A percentile compares a stretch with the other conserved stretches of the same genome.
Evolutionary conservation across 2,797 vertebrate species (phyloP).

Genomic region (Gadopsis marmoratus): DNA sequence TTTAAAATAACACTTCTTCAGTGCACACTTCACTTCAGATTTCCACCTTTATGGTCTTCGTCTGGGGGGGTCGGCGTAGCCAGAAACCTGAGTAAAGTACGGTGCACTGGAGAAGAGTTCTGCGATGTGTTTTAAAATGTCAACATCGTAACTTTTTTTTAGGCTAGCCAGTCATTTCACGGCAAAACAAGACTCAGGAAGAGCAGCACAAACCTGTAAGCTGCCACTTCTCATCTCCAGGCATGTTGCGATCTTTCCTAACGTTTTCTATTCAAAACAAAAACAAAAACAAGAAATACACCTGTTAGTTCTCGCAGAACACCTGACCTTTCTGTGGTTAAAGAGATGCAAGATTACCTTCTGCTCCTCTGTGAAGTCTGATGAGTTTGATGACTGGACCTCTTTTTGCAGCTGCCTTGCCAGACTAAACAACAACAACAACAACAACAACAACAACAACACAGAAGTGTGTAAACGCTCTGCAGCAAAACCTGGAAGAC

Average conservation of each 20-base stretch:
- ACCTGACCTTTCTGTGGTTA: background rate
- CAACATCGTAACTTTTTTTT: background rate
- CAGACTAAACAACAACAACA: slow-evolving; percentile 83
- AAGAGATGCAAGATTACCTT: slow-evolving; percentile 87
- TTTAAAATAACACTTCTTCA: background rate
- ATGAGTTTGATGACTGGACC: slow-evolving; percentile 92
- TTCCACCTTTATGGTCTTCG: background rate
- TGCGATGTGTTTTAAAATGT: background rate
- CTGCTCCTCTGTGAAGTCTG: slow-evolving; percentile 97
- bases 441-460: background rate
- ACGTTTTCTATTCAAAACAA: slow-evolving; percentile 87
- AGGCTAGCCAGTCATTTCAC: background rate
- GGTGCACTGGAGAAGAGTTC: background rate
- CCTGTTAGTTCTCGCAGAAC: background rate
- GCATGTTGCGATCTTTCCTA: slow-evolving; percentile 97
- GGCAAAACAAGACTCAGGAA: background rate
- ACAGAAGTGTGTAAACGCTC: slow-evolving; percentile 28
- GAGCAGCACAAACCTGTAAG: slow-evolving; percentile 89
- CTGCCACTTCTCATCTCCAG: slow-evolving; percentile 96
- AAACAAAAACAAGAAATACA: no score
- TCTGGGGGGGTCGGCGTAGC: background rate
- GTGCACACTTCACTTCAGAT: background rate
- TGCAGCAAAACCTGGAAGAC: slow-evolving; percentile 12
- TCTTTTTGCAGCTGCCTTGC: slow-evolving; percentile 97
- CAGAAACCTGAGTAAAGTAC: background rate